Evolutionary conservation across 2,113 vertebrate genomes (phyloP), one percentile per base, ranked within the genome.

Genomic region (Indri indri): DNA sequence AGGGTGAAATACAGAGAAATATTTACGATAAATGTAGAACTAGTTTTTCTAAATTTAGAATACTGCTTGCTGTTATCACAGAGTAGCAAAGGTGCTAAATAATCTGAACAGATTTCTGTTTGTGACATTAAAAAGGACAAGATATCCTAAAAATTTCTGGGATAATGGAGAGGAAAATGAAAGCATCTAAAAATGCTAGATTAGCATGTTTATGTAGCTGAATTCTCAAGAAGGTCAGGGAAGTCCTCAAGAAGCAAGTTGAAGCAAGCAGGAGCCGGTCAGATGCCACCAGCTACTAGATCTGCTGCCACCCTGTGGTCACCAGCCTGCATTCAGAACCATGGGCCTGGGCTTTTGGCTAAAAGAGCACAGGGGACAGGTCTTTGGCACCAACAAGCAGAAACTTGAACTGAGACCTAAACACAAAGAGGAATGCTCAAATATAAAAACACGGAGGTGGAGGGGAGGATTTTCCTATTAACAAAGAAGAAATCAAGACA

Each of bases 1-100:
- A 77, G 1, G 14, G 8, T 45, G 10, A 57, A 87, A 30, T n/a
- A 80, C 63, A 83, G 2, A 54, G 5, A 47, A 40, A 25, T 18
- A 65, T n/a, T 59, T 91, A 79, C 34, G 4, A n/a, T 34, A 71
- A 66, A 52, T 40, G 22, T 20, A 76, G 22, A 47, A 79, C 10
- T 37, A 65, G 8, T 25, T 40, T 73, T n/a, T 40, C 32, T 47
- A 94, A 92, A 90, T 45, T 22, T 63, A 70, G n/a, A 89, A 34
- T 68, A 34, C 1, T n/a, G 10, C 27, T 86, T 79, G 0, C 3
- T 47, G n/a, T 68, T n/a, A 73, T 71, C 8, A 81, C 2, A 76
- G 4, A 45, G 4, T 47, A 88, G n/a, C 30, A 88, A 83, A 83
- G 23, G 7, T 22, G 12, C 30, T 52, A 37, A 45, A 37, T 52